phyloP scores from a whole-genome alignment of 2,797 vertebrate genomes.

The Bradypodion pumilum region DNA sequence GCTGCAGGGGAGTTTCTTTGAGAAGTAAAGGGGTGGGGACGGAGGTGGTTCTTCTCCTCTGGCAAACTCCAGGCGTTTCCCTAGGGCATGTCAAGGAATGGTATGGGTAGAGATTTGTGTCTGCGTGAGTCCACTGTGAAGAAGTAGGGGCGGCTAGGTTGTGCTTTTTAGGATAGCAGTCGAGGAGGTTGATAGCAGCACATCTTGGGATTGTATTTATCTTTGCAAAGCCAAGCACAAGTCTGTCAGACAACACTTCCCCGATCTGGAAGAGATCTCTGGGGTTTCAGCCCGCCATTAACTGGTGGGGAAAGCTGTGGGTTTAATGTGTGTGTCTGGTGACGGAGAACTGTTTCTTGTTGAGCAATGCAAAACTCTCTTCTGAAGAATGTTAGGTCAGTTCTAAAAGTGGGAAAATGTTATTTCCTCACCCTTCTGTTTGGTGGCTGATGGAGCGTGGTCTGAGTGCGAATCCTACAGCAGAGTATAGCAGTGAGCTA shows the following conservation, averaged over 20 bases:
- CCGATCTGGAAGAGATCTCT: too few relatives aligned
- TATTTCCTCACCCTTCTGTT: neutral
- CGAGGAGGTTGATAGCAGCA: neutral
- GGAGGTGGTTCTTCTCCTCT: neutral
- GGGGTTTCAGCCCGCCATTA: neutral
- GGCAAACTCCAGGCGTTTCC: neutral
- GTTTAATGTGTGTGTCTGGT: neutral
- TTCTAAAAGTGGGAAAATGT: too few relatives aligned
- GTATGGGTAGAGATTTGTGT: neutral
- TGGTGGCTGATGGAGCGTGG: too few relatives aligned
- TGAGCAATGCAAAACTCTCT: neutral
- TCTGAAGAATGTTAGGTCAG: neutral
- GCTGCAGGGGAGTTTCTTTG: too few relatives aligned
- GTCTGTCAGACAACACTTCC: too few relatives aligned
- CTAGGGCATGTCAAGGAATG: neutral
- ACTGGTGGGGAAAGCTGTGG: neutral
- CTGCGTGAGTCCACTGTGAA: neutral
- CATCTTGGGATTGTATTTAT: neutral
- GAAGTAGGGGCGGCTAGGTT: neutral
- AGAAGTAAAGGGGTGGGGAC: neutral
- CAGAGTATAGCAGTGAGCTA: too few relatives aligned
- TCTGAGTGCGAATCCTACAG: too few relatives aligned
- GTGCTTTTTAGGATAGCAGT: neutral
- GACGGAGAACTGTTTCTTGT: neutral
- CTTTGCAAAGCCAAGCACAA: neutral